Evolutionary conservation across 1,140 invertebrate genomes (phyloP).

Genomic region (Atta cephalotes): DNA sequence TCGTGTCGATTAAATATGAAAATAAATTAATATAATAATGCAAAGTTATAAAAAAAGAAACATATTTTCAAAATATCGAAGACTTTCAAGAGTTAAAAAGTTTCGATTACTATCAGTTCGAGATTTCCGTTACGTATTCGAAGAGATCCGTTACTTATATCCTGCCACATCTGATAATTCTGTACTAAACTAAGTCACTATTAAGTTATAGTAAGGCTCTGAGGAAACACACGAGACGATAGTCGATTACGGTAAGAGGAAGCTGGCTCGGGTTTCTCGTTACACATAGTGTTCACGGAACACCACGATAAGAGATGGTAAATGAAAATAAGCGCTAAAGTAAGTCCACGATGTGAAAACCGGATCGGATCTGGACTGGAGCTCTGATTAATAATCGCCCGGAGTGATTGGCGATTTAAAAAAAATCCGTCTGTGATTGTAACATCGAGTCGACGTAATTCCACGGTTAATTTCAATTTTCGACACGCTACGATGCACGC

Average conservation of each 20-base stretch:
- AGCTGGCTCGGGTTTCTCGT: conserved; percentile 27
- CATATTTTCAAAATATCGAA: background rate
- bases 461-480: background rate
- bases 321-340: conserved; percentile 30
- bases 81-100: background rate
- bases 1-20: background rate
- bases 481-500: background rate
- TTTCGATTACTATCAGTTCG: background rate
- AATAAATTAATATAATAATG: background rate
- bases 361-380: background rate
- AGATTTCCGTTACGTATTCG: background rate
- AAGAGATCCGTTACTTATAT: background rate
- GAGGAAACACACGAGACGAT: conserved; percentile 15
- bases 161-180: conserved; percentile 32
- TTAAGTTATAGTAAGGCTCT: conserved; percentile 38
- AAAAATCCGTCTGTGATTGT: background rate
- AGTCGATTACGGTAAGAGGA: conserved; percentile 53
- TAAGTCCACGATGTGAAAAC: conserved; percentile 39
- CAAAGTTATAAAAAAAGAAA: no score
- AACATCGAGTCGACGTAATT: background rate
- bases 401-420: background rate
- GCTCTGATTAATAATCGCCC: conserved; percentile 58
- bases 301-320: background rate
- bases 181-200: background rate
- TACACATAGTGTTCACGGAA: background rate